Evolutionary conservation across 2,113 vertebrate species (phyloP).

Genomic region (Nycticryphes semicollaris): DNA sequence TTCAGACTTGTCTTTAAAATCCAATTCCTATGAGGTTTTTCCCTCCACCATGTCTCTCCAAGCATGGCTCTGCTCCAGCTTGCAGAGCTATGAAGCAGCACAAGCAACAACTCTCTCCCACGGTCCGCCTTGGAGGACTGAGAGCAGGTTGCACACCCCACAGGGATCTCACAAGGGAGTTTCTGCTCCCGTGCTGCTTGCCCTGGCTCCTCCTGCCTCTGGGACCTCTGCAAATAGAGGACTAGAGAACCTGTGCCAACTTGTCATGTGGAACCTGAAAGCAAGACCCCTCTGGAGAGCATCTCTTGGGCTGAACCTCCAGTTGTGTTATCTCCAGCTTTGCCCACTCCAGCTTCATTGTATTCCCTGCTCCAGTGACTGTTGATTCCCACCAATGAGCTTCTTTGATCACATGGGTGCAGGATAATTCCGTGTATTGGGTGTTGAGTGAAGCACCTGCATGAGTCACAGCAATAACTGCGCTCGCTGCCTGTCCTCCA

Average conservation of each 20-base stretch:
- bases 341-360: not conserved
- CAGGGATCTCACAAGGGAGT: not conserved
- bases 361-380: not conserved
- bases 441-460: not conserved
- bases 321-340: not conserved
- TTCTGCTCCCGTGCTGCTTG: not conserved
- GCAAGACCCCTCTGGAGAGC: not conserved
- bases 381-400: rapidly evolving
- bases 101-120: not conserved
- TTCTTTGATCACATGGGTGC: not conserved
- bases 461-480: not conserved
- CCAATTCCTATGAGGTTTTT: not conserved
- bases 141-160: not conserved
- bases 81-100: not conserved
- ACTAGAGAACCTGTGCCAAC: not conserved
- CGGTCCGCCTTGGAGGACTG: not conserved
- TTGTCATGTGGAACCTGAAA: not conserved
- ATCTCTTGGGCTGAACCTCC: not conserved
- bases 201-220: rapidly evolving
- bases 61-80: rapidly evolving
- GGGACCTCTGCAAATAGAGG: not conserved
- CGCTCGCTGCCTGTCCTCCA: not conserved
- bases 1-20: conserved; percentile 3
- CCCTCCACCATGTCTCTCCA: not conserved
- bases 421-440: rapidly evolving